phyloP scores from a whole-genome alignment of 2,888 invertebrate species.

The Chaetoderma sp. region DNA sequence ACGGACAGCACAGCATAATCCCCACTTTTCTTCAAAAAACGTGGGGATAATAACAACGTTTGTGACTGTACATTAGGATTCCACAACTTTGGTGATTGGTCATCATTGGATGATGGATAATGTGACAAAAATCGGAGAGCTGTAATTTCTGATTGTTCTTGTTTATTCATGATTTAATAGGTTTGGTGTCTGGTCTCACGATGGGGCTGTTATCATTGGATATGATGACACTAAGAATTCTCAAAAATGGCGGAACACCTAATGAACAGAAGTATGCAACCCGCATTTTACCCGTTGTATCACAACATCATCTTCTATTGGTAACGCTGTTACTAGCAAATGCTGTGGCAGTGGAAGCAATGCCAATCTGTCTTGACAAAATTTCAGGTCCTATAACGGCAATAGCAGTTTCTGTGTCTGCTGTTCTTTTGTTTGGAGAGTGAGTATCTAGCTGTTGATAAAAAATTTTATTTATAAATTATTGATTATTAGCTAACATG shows the following conservation, averaged over 20 bases:
- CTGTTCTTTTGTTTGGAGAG: constrained; percentile 69
- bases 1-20: no score
- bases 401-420: constrained; percentile 64
- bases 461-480: background rate
- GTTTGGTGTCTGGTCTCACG: constrained; percentile 68
- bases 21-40: no score
- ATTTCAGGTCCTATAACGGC: constrained; percentile 65
- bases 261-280: constrained; percentile 60
- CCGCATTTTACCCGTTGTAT: constrained; percentile 63
- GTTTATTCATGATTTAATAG: constrained; percentile 40
- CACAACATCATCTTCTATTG: constrained; percentile 64
- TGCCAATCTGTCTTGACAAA: constrained; percentile 67
- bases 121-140: no score
- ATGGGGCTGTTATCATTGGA: constrained; percentile 67
- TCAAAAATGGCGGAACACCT: constrained; percentile 61
- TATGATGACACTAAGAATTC: constrained; percentile 58
- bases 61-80: no score
- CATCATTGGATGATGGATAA: no score
- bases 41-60: no score
- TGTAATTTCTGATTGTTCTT: background rate
- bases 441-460: constrained; percentile 41
- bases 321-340: constrained; percentile 67
- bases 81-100: no score
- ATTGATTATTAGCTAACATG: background rate
- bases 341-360: constrained; percentile 66